phyloP scores from a whole-genome alignment of 2,113 vertebrate species.

The Hippocampus mohnikei region DNA sequence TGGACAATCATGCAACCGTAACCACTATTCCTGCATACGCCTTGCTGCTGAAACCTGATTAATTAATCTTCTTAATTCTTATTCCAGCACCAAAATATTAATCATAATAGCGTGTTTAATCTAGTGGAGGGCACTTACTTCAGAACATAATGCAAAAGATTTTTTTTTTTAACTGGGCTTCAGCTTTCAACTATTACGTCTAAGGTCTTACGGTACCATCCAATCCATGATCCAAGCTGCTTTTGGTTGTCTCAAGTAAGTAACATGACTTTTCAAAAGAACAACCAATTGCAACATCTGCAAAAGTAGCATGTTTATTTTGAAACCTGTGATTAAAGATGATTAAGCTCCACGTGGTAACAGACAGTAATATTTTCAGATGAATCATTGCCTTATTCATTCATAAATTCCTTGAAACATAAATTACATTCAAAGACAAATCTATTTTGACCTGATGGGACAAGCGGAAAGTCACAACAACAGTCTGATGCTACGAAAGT shows the following conservation, averaged over 20 bases:
- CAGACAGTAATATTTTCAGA: neutral
- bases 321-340: constrained; percentile 2
- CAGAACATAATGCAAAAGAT: too few species aligned
- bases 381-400: neutral
- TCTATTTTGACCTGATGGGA: neutral
- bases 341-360: neutral
- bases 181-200: neutral
- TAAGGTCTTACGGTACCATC: neutral
- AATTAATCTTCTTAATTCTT: too few species aligned
- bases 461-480: neutral
- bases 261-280: neutral
- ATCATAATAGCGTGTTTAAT: too few species aligned
- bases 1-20: too few species aligned
- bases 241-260: neutral
- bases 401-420: neutral
- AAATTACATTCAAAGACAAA: neutral
- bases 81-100: too few species aligned
- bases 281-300: neutral
- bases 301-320: neutral
- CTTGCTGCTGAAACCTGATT: too few species aligned
- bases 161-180: too few species aligned
- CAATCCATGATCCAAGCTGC: neutral
- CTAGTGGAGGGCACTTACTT: too few species aligned
- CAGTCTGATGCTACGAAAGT: neutral
- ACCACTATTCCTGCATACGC: too few species aligned